A percentile compares a stretch with the other conserved stretches of the same genome.
These are phyloP conservation scores for Stegodyphus mimosarum DNA, from an alignment of 1,140 invertebrate species.

Conservation along the genomic window DNA sequence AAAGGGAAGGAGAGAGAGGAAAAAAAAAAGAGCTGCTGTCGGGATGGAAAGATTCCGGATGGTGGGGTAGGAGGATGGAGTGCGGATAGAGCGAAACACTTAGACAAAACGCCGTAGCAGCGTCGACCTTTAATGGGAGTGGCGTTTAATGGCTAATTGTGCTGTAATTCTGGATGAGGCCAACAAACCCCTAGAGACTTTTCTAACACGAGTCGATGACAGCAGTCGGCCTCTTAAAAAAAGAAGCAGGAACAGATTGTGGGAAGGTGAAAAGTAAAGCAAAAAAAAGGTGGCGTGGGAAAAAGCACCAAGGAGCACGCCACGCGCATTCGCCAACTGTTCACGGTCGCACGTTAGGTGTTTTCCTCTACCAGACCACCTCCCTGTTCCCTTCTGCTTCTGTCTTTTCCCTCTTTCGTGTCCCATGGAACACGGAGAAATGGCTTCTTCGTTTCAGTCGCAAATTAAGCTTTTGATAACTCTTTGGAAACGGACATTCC, in stretches of 20 bases:
- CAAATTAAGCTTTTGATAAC: too few species aligned
- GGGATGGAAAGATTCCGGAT: slow-evolving; percentile 4
- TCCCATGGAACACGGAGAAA: background rate
- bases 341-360: slow-evolving; percentile 18
- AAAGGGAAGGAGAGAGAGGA: background rate
- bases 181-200: slow-evolving; percentile 54
- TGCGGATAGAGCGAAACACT: slow-evolving; percentile 40
- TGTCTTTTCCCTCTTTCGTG: background rate
- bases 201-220: slow-evolving; percentile 58
- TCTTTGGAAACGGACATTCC: too few species aligned
- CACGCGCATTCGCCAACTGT: slow-evolving; percentile 32
- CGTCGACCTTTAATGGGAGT: slow-evolving; percentile 53
- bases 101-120: slow-evolving; percentile 34
- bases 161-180: slow-evolving; percentile 59
- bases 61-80: background rate
- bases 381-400: background rate
- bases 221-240: slow-evolving; percentile 40
- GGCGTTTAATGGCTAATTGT: slow-evolving; percentile 60
- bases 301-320: slow-evolving; percentile 22
- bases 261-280: slow-evolving; percentile 30
- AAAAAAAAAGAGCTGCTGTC: background rate
- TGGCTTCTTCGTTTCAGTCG: background rate
- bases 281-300: slow-evolving; percentile 46
- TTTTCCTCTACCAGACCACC: background rate
- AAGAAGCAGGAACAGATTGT: slow-evolving; percentile 42